Evolutionary conservation across 2,888 invertebrate genomes (phyloP).

Genomic region (Chrysolina oricalcia): DNA sequence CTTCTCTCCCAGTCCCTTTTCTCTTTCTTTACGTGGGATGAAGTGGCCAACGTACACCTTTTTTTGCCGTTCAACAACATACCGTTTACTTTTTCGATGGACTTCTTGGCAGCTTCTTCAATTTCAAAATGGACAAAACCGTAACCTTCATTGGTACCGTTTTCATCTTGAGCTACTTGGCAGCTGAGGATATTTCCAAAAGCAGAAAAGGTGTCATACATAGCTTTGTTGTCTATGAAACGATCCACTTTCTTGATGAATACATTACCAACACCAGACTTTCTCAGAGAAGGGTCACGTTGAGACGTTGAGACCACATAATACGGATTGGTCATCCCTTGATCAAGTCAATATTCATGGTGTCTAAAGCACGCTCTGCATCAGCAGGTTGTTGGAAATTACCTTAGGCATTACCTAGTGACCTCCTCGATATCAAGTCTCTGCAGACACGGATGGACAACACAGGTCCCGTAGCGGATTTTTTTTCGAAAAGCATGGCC

Average conservation of each 20-base stretch:
- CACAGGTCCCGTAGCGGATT: constrained; percentile 98
- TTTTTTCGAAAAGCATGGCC: constrained; percentile 99
- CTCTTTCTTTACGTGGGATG: constrained; percentile 97
- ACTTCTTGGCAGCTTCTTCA: constrained; percentile 97
- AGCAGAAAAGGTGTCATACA: constrained; percentile 99
- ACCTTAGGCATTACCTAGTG: constrained; percentile 99
- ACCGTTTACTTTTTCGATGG: constrained; percentile 95
- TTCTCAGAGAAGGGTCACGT: constrained; percentile 97
- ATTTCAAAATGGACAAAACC: constrained; percentile 99
- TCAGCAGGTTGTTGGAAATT: constrained; percentile 99
- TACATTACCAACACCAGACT: constrained; percentile 99
- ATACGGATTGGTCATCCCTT: constrained; percentile 98
- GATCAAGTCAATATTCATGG: constrained; percentile 99
- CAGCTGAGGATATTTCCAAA: constrained; percentile 99
- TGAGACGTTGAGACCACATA: constrained; percentile 99
- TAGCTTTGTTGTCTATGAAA: constrained; percentile 98
- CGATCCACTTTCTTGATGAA: constrained; percentile 99
- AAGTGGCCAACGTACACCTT: constrained; percentile 99
- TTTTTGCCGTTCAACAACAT: constrained; percentile 99
- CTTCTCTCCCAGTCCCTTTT: constrained; percentile 97
- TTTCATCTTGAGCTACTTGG: constrained; percentile 97
- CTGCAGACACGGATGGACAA: constrained; percentile 99
- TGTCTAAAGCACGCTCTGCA: constrained; percentile 98
- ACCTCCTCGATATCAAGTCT: constrained; percentile 97
- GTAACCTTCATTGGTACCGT: constrained; percentile 95